Conservation (phyloP, 2,113 vertebrate genomes). For the Micronycteris hirsuta region DNA sequence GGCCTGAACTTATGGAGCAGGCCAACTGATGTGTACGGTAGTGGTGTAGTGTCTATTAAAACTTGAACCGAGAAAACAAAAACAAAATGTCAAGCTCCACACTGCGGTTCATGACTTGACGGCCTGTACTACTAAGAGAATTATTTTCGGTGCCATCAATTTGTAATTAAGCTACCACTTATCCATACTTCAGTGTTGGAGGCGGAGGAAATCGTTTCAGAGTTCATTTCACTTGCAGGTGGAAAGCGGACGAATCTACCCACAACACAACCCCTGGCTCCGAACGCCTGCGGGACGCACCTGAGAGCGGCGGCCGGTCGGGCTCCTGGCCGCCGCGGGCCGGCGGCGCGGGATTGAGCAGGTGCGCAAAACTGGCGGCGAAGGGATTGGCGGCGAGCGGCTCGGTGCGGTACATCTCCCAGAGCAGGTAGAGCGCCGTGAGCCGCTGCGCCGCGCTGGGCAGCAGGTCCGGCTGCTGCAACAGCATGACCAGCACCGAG, state of each 20-base stretch:
- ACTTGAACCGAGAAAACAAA: too few relatives aligned
- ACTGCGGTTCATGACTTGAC: too few relatives aligned
- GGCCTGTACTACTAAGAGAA: too few relatives aligned
- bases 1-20: too few relatives aligned
- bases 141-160: background rate
- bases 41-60: too few relatives aligned
- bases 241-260: background rate
- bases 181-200: background rate
- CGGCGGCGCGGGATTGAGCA: constrained; percentile 91
- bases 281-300: constrained; percentile 69
- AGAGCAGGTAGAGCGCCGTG: constrained; percentile 97
- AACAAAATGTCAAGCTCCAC: background rate
- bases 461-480: constrained; percentile 97
- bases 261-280: background rate
- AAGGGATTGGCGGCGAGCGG: constrained; percentile 97
- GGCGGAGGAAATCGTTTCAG: background rate
- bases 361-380: constrained; percentile 96
- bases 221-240: background rate
- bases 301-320: constrained; percentile 91
- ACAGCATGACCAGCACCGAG: constrained; percentile 94
- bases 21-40: too few relatives aligned
- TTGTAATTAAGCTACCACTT: background rate
- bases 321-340: constrained; percentile 86
- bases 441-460: constrained; percentile 95
- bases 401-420: constrained; percentile 99